Evolutionary conservation across 2,888 invertebrate species (phyloP).

Genomic region (Hirtodrosophila trivittata): DNA sequence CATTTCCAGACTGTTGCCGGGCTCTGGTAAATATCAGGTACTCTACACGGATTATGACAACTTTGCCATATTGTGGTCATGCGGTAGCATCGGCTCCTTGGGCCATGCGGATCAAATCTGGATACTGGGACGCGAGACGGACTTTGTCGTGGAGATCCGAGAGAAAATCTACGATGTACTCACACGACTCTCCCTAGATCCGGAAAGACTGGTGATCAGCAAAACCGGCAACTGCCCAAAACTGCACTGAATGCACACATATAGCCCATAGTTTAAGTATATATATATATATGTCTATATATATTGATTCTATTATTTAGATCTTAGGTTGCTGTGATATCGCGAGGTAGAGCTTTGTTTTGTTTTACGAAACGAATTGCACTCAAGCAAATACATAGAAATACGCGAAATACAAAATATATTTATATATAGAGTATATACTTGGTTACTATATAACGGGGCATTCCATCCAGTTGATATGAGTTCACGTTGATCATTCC

Average conservation of each 20-base stretch:
- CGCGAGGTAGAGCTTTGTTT: slow-evolving; percentile 42
- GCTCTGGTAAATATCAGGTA: slow-evolving; percentile 89
- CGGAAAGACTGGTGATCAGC: slow-evolving; percentile 89
- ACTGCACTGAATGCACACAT: slow-evolving; percentile 52
- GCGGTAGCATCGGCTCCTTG: slow-evolving; percentile 86
- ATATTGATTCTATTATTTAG: slow-evolving; percentile 49
- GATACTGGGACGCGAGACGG: slow-evolving; percentile 88
- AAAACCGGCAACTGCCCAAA: slow-evolving; percentile 87
- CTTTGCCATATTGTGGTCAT: slow-evolving; percentile 90
- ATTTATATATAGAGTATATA: slow-evolving; percentile 24
- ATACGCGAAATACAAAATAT: slow-evolving; percentile 45
- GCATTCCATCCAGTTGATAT: slow-evolving; percentile 6
- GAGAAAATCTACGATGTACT: slow-evolving; percentile 88
- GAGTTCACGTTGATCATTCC: slow-evolving; percentile 6
- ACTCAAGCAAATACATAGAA: slow-evolving; percentile 20
- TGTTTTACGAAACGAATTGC: slow-evolving; percentile 36
- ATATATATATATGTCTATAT: slow-evolving; percentile 22
- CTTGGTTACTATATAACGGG: slow-evolving; percentile 31
- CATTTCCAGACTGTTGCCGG: slow-evolving; percentile 88
- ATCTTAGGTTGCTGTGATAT: slow-evolving; percentile 71
- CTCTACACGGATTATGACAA: slow-evolving; percentile 89
- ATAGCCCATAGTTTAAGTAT: slow-evolving; percentile 31
- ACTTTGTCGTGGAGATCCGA: slow-evolving; percentile 87
- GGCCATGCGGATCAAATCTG: slow-evolving; percentile 88
- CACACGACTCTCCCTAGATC: slow-evolving; percentile 86